Conservation (phyloP, 53 echinoderm and acorn worm species). For the Actinopyga echinites region DNA sequence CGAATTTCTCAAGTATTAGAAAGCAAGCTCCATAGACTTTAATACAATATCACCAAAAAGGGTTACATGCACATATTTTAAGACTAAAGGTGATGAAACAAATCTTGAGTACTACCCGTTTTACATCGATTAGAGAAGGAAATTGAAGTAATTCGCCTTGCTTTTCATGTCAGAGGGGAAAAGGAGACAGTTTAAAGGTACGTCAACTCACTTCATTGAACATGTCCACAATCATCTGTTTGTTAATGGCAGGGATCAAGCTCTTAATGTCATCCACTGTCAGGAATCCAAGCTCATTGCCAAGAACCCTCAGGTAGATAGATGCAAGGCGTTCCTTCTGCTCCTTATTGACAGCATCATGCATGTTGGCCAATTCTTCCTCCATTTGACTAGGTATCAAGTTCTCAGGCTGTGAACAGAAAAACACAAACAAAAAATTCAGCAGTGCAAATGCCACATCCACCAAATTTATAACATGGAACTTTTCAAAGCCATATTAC, state of each 20-base stretch:
- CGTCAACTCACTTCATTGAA: conserved; percentile 48
- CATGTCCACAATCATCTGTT: conserved; percentile 59
- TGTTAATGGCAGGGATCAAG: conserved; percentile 66
- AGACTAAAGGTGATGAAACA: no score
- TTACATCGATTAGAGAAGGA: no score
- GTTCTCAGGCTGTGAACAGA: background rate
- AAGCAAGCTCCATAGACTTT: no score
- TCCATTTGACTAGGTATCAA: background rate
- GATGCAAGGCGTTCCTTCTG: conserved; percentile 60
- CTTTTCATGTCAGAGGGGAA: background rate
- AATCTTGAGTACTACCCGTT: no score
- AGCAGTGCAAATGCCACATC: no score
- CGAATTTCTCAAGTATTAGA: no score
- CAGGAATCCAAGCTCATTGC: conserved; percentile 90
- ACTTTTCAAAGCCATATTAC: no score
- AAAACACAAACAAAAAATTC: no score
- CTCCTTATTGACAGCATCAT: conserved; percentile 55
- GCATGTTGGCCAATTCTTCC: conserved; percentile 30
- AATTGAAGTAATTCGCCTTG: no score
- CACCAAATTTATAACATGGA: no score
- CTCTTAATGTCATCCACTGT: conserved; percentile 72
- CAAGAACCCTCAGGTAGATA: conserved; percentile 82
- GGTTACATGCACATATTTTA: no score
- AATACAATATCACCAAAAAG: no score
- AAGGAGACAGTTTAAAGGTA: background rate